Percentiles rank a stretch among this genome's conserved stretches.
Conservation (phyloP, 2,888 invertebrate species). For the Laspeyria flexula region DNA sequence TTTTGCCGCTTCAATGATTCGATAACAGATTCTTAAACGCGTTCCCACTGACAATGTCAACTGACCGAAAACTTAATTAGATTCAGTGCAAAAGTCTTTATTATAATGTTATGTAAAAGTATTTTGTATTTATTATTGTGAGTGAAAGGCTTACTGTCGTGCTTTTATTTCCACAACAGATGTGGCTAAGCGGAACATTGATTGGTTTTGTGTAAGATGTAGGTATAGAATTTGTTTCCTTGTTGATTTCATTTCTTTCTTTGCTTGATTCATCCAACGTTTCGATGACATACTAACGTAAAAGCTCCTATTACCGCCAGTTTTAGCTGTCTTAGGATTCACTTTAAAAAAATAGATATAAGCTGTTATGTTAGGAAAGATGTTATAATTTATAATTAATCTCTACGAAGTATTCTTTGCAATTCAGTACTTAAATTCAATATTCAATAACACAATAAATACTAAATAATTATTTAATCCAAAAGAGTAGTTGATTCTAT, state of each 20-base stretch:
- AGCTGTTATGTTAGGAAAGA: no score
- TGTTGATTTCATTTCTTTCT: not conserved
- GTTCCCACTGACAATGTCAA: conserved; percentile 13
- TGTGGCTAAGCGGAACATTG: conserved; percentile 11
- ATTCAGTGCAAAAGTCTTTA: conserved; percentile 14
- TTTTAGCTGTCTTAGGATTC: no score
- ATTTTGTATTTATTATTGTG: conserved; percentile 13
- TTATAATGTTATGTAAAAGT: conserved; percentile 19
- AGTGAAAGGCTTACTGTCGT: conserved; percentile 4
- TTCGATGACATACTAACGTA: no score
- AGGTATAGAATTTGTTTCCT: not conserved
- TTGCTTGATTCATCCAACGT: not conserved
- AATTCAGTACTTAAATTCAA: no score
- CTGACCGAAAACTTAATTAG: conserved; percentile 16
- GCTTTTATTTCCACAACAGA: not conserved
- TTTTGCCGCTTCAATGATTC: conserved; percentile 6
- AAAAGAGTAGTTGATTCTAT: no score
- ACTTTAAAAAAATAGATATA: no score
- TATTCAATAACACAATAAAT: no score
- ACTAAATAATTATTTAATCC: no score
- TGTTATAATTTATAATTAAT: no score
- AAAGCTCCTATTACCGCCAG: no score
- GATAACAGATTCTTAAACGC: conserved; percentile 11
- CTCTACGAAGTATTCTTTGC: no score
- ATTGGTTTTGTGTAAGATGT: conserved; percentile 1